Evolutionary conservation across 1,140 invertebrate genomes (phyloP).

Genomic region (Alviniconcha marisindica): DNA sequence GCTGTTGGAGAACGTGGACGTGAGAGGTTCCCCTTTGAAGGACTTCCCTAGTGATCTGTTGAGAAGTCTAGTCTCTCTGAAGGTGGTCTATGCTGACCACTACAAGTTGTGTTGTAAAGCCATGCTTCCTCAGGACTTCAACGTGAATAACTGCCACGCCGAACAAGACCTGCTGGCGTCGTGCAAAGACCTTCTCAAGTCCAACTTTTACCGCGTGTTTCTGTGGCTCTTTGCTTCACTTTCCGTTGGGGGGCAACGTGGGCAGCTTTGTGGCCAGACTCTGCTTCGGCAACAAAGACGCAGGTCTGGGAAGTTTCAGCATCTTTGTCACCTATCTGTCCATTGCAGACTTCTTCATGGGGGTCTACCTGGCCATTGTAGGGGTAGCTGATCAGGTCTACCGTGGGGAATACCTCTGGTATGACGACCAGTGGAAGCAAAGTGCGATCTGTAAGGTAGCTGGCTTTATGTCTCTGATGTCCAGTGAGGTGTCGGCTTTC

Average conservation of each 20-base stretch:
- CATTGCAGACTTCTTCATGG: conserved; percentile 67
- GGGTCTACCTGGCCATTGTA: conserved; percentile 64
- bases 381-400: conserved; percentile 57
- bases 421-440: conserved; percentile 54
- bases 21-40: neutral
- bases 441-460: conserved; percentile 57
- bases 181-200: conserved; percentile 51
- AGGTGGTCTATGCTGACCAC: conserved; percentile 33
- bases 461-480: conserved; percentile 58
- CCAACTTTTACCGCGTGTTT: conserved; percentile 34
- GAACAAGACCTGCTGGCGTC: conserved; percentile 52
- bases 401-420: conserved; percentile 53
- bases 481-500: conserved; percentile 61
- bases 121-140: conserved; percentile 37
- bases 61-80: neutral
- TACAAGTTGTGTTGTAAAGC: conserved; percentile 50
- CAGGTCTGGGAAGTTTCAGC: conserved; percentile 27
- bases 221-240: conserved; percentile 53
- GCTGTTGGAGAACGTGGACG: neutral
- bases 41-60: neutral
- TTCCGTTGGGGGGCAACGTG: conserved; percentile 56
- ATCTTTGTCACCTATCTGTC: conserved; percentile 58
- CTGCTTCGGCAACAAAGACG: neutral
- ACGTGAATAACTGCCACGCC: neutral
- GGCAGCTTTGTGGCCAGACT: conserved; percentile 41